Percentiles rank a stretch among this genome's conserved stretches.
Evolutionary conservation across 2,113 vertebrate species (phyloP).

Genomic region (Geococcyx californianus): DNA sequence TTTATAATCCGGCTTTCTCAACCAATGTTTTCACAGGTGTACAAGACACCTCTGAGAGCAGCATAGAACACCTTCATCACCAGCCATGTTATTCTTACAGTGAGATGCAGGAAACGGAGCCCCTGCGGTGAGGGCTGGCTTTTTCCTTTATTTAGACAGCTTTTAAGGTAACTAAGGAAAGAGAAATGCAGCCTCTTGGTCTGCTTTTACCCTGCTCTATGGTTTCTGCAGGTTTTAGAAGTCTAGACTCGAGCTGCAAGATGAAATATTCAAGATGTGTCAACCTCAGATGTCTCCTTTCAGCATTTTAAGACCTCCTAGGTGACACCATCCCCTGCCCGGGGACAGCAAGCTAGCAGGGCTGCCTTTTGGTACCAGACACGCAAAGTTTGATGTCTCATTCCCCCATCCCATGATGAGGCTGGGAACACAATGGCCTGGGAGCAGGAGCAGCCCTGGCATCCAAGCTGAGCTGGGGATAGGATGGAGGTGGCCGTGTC

Average conservation of each 20-base stretch:
- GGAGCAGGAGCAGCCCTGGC: background rate
- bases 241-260: background rate
- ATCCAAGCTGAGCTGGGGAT: background rate
- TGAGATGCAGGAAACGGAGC: background rate
- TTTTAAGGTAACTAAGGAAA: background rate
- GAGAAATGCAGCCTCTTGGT: background rate
- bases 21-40: slow-evolving; percentile 22
- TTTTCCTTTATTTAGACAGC: slow-evolving; percentile 17
- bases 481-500: background rate
- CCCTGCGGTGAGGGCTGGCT: background rate
- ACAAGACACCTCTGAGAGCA: background rate
- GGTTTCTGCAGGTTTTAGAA: background rate
- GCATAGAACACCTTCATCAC: background rate
- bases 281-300: background rate
- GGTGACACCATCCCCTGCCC: background rate
- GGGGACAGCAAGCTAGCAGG: background rate
- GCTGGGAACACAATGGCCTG: rapidly evolving
- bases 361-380: background rate
- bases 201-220: background rate
- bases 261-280: background rate
- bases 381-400: background rate
- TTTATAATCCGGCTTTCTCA: background rate
- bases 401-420: background rate
- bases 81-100: background rate
- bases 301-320: background rate